phyloP scores from a whole-genome alignment of 2,797 vertebrate species.

The Xenops minutus region DNA sequence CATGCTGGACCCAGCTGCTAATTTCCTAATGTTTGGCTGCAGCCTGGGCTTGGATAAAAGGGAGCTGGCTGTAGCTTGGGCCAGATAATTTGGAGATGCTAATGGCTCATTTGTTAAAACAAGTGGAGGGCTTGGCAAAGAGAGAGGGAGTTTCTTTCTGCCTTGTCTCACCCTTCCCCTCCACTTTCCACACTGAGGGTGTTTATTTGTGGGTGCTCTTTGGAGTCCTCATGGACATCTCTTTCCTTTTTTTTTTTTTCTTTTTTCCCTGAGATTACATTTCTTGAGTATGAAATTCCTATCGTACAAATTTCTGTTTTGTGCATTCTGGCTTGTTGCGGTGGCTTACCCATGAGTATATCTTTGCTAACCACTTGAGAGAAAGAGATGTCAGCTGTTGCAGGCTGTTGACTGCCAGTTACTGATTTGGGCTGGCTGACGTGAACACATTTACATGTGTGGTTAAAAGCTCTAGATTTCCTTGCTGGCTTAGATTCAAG shows the following conservation, averaged over 20 bases:
- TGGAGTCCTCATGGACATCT: background rate
- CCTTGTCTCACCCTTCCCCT: background rate
- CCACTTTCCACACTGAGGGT: background rate
- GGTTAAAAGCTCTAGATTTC: conserved; percentile 28
- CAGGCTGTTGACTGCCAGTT: background rate
- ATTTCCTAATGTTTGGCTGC: conserved; percentile 54
- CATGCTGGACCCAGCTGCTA: conserved; percentile 19
- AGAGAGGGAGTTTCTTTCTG: background rate
- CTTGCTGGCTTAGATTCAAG: background rate
- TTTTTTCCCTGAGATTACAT: background rate
- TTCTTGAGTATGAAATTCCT: background rate
- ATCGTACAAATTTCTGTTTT: rapidly evolving
- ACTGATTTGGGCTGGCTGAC: conserved; percentile 2
- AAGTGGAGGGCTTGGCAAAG: conserved; percentile 32
- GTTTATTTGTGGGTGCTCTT: background rate
- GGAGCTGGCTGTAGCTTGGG: conserved; percentile 26
- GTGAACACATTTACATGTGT: background rate
- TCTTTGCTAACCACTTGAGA: background rate
- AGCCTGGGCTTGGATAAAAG: conserved; percentile 21
- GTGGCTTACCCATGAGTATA: background rate
- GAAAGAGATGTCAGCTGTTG: conserved; percentile 14
- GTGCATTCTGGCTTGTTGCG: background rate
- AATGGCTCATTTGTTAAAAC: conserved; percentile 53
- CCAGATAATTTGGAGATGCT: conserved; percentile 61
- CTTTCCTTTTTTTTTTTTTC: background rate